Conservation (phyloP, 37 sponge, comb jelly and placozoan genomes). For the Geodia barretti region DNA sequence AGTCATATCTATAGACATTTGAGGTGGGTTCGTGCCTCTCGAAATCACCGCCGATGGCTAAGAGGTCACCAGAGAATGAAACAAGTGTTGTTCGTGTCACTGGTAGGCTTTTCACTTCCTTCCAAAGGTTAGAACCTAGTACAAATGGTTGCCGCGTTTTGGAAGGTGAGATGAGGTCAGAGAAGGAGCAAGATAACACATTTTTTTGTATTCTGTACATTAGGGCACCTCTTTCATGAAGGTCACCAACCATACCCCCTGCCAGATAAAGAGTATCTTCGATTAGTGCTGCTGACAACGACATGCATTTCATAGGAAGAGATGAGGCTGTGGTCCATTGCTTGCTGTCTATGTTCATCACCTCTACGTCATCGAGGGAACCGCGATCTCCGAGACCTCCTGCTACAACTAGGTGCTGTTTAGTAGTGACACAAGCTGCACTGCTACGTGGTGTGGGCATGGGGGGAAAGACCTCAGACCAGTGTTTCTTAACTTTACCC, state of each 20-base stretch:
- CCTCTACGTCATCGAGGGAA: neutral
- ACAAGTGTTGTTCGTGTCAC: too few species aligned
- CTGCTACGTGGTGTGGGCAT: neutral
- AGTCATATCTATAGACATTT: too few species aligned
- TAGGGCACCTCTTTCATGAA: neutral
- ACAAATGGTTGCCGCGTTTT: too few species aligned
- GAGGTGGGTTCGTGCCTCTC: too few species aligned
- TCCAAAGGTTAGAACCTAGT: too few species aligned
- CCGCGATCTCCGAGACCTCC: neutral
- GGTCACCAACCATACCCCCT: neutral
- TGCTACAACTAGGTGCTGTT: neutral
- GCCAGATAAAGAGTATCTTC: neutral
- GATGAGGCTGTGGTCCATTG: neutral
- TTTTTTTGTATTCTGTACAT: too few species aligned
- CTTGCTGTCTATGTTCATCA: neutral
- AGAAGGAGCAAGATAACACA: too few species aligned
- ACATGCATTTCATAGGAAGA: neutral
- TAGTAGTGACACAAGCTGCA: neutral
- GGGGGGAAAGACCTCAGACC: neutral
- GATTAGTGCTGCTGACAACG: neutral
- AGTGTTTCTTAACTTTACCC: neutral
- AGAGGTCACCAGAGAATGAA: too few species aligned
- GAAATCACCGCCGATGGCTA: too few species aligned
- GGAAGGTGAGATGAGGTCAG: too few species aligned
- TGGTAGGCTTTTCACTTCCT: too few species aligned